Evolutionary conservation across 1,140 invertebrate species (phyloP), one percentile per base, ranked within the genome.

Genomic region (Papilio polytes): DNA sequence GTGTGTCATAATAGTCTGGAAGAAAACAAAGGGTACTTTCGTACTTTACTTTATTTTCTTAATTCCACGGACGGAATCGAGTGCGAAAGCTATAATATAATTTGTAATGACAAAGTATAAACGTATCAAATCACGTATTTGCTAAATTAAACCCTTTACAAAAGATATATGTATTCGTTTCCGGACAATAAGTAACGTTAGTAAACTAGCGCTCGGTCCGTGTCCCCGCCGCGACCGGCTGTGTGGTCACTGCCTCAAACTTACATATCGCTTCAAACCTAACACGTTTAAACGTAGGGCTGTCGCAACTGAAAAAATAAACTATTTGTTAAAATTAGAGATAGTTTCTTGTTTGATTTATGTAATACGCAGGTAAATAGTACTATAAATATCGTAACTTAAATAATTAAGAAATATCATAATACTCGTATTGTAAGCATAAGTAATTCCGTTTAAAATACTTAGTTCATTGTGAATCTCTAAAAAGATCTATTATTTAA

Each of bases 161-260:
- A n/a, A 20, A 73, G 6, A 46, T 36, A 44, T 20, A 3, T 44
- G 13, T 13, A 8, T 3, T 74, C 18, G 20, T 46, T 20, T 46
- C n/a, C 41, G 10, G 41, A 22, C 20, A 74, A 73, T 73, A 44
- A 74, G 72, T 74, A 46, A 74, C 36, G 36, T 74, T 74, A 74
- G 72, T 46, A 15, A 41, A 46, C 72, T 74, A 46, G 6, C 72
- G 18, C 87, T 73, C 80, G 80, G 89, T 88, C 89, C 87, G 89
- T 63, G 74, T 73, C 77, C 80, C 80, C 80, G 80, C 72, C 76
- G 84, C 85, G 80, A 56, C 85, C 82, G 88, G 90, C 89, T 92
- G 92, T 93, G 93, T 94, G 93, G 93, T 94, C 93, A 94, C 90
- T 92, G 91, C 89, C 91, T 93, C 89, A 93, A 91, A 92, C 88